Evolutionary conservation across 1,140 invertebrate genomes (phyloP).

Genomic region (Megalopta genalis): DNA sequence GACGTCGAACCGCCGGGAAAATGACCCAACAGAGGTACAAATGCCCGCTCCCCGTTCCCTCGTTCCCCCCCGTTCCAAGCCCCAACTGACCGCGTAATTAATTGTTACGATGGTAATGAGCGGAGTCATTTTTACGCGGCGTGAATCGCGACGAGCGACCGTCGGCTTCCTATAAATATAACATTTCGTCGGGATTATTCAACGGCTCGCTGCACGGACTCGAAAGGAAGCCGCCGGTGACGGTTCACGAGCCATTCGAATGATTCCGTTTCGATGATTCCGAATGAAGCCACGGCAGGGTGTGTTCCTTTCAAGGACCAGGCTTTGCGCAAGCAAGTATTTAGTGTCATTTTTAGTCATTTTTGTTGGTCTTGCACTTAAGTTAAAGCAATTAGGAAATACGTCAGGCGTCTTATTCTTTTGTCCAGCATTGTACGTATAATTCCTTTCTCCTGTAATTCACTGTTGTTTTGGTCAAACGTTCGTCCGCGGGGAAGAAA

Average conservation of each 20-base stretch:
- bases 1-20: background rate
- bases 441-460: too few species aligned
- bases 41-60: background rate
- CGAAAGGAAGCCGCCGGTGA: background rate
- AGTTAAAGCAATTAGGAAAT: too few species aligned
- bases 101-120: slow-evolving; percentile 37
- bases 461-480: too few species aligned
- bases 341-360: too few species aligned
- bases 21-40: background rate
- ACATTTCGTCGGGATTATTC: slow-evolving; percentile 34
- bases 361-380: too few species aligned
- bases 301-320: background rate
- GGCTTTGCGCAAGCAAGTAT: too few species aligned
- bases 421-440: too few species aligned
- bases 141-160: slow-evolving; percentile 22
- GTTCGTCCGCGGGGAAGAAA: too few species aligned
- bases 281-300: background rate
- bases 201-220: background rate
- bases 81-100: slow-evolving; percentile 23
- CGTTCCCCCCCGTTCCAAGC: background rate
- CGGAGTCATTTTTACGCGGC: slow-evolving; percentile 31
- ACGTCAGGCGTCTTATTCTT: too few species aligned
- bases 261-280: slow-evolving; percentile 27
- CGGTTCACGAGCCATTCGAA: slow-evolving; percentile 14
- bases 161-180: slow-evolving; percentile 21